Conservation (phyloP, 1,140 invertebrate genomes). For the Solenopsis invicta region DNA sequence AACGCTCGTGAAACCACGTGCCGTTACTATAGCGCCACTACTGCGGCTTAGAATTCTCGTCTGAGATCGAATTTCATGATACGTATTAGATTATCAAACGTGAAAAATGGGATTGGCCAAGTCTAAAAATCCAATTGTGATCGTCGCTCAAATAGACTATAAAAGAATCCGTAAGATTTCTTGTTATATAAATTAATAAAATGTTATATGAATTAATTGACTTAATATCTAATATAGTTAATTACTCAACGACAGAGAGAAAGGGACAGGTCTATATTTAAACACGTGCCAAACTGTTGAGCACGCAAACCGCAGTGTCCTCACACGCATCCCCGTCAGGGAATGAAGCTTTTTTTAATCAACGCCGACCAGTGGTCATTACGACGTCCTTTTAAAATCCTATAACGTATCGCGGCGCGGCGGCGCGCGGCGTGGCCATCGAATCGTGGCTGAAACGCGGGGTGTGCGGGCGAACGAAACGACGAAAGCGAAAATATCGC, state of each 20-base stretch:
- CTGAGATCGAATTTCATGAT: conserved; percentile 21
- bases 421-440: conserved; percentile 5
- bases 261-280: neutral
- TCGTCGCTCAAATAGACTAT: neutral
- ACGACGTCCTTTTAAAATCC: conserved; percentile 82
- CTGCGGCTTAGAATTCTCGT: neutral
- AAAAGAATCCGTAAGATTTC: neutral
- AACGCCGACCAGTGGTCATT: conserved; percentile 80
- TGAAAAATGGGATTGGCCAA: neutral
- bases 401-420: conserved; percentile 74
- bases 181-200: neutral
- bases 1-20: conserved; percentile 39
- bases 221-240: neutral
- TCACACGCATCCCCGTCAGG: conserved; percentile 1
- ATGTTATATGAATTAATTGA: neutral
- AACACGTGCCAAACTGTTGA: conserved; percentile 47
- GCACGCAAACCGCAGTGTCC: neutral
- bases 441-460: conserved; percentile 36
- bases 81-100: neutral
- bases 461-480: conserved; percentile 48
- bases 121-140: neutral
- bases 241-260: conserved; percentile 30
- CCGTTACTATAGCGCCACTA: neutral
- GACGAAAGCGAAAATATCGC: conserved; percentile 66
- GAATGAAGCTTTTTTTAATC: conserved; percentile 81